phyloP scores from a whole-genome alignment of 2,113 vertebrate species.

The Ursus arctos region DNA sequence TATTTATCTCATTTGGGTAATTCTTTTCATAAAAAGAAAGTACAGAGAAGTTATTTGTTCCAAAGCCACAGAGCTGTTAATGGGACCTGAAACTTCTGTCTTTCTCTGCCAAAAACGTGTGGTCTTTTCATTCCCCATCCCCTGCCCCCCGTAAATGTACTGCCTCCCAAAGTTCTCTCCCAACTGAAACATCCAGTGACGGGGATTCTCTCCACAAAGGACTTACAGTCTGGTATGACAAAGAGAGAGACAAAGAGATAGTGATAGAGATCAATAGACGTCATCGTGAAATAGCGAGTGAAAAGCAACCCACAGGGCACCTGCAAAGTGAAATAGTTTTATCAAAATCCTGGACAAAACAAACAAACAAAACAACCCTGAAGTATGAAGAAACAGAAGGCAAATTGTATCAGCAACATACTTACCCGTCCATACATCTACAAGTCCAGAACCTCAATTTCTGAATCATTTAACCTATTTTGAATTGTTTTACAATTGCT shows the following conservation, averaged over 20 bases:
- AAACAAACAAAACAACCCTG: neutral
- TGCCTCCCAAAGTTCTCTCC: neutral
- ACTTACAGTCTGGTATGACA: neutral
- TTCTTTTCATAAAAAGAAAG: slow-evolving; percentile 4
- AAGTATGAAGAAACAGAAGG: slow-evolving; percentile 19
- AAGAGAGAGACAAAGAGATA: neutral
- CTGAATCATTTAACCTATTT: slow-evolving; percentile 30
- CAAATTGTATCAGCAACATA: neutral
- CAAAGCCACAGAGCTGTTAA: slow-evolving; percentile 16
- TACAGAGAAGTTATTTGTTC: neutral
- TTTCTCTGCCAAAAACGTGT: neutral
- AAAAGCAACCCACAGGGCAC: neutral
- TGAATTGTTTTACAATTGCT: slow-evolving; percentile 16
- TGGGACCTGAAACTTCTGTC: neutral
- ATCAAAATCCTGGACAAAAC: neutral
- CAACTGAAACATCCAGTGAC: neutral
- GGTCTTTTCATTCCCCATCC: neutral
- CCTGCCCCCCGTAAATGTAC: fast-evolving
- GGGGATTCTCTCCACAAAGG: neutral
- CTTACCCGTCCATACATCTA: neutral
- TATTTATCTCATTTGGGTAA: neutral
- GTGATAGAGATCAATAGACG: neutral
- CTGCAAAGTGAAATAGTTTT: neutral
- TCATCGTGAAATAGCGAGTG: neutral
- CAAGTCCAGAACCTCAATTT: neutral